These are phyloP conservation scores for Thecocarcelia acutangulata DNA, from an alignment of 2,888 invertebrate species.

Conservation along the genomic window DNA sequence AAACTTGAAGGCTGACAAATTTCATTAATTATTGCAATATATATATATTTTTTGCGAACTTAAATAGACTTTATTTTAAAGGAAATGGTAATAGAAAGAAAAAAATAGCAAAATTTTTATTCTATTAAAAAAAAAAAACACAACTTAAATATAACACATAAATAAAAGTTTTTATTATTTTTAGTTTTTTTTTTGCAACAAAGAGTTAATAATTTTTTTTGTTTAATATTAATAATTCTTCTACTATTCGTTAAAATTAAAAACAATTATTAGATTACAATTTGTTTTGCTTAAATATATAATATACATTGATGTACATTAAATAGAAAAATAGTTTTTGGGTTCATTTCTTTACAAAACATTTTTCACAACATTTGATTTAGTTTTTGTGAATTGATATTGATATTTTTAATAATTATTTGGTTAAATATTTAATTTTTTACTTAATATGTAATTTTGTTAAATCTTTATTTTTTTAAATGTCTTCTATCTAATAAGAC, in stretches of 20 bases:
- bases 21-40: neutral
- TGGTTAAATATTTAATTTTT: conserved; percentile 36
- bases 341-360: conserved; percentile 12
- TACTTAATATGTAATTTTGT: conserved; percentile 1
- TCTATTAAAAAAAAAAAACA: too few relatives aligned
- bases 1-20: neutral
- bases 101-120: too few relatives aligned
- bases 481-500: conserved; percentile 15
- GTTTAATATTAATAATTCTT: conserved; percentile 12
- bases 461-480: conserved; percentile 26
- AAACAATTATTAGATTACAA: conserved; percentile 17
- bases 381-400: conserved; percentile 17
- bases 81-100: too few relatives aligned
- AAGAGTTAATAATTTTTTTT: neutral
- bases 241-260: conserved; percentile 14
- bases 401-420: conserved; percentile 40
- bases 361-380: conserved; percentile 43
- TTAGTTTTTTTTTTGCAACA: conserved; percentile 8
- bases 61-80: too few relatives aligned
- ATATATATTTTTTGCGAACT: too few relatives aligned
- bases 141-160: too few relatives aligned
- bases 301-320: conserved; percentile 17
- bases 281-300: conserved; percentile 33
- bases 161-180: too few relatives aligned
- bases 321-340: conserved; percentile 50